Conservation (phyloP, 2,113 vertebrate species). For the Myrmecophaga tridactyla region DNA sequence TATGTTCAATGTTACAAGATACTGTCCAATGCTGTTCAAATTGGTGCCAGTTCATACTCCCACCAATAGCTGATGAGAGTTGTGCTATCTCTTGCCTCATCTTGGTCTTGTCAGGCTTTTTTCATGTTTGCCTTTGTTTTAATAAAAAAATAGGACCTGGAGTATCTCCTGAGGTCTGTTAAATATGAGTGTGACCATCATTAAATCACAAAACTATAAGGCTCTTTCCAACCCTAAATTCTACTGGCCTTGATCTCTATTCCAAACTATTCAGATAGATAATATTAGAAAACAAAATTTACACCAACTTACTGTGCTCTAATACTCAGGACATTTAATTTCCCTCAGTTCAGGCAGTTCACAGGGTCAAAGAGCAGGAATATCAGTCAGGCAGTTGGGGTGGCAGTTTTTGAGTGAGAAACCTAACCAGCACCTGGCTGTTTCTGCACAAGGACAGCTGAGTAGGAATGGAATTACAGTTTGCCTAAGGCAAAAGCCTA, state of each 20-base stretch:
- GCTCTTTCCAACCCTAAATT: not conserved
- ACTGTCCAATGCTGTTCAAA: not conserved
- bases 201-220: not conserved
- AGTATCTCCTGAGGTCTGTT: not conserved
- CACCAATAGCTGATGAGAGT: not conserved
- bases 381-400: not conserved
- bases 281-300: constrained; percentile 18
- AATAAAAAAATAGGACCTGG: not conserved
- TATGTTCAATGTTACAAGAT: not conserved
- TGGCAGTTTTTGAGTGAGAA: not conserved
- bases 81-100: not conserved
- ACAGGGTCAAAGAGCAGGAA: not conserved
- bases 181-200: not conserved
- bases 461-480: constrained; percentile 11
- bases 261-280: not conserved
- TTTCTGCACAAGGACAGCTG: not conserved
- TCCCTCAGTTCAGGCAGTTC: not conserved
- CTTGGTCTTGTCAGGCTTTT: not conserved
- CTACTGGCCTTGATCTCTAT: not conserved
- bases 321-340: not conserved
- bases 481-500: not conserved
- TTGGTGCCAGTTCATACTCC: not conserved
- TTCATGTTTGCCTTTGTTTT: not conserved
- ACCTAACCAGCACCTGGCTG: not conserved
- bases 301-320: not conserved